These are phyloP conservation scores for Apaloderma vittatum DNA, from an alignment of 2,113 vertebrate genomes.

Conservation along the genomic window DNA sequence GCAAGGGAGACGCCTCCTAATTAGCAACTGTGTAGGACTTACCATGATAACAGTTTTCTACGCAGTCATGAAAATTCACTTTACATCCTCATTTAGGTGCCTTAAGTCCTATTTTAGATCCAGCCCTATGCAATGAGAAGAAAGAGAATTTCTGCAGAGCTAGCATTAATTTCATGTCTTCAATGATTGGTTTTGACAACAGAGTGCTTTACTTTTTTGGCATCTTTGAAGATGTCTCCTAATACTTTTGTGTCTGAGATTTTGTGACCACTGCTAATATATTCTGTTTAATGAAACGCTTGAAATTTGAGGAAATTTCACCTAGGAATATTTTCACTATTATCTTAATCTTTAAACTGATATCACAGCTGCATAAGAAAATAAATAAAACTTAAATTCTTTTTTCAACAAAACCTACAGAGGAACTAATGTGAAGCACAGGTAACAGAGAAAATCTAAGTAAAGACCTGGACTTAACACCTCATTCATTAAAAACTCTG, in stretches of 20 bases:
- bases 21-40: not conserved
- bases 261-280: not conserved
- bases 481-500: slow-evolving; percentile 46
- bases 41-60: not conserved
- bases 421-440: not conserved
- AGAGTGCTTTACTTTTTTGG: not conserved
- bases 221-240: not conserved
- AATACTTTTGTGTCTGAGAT: not conserved
- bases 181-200: not conserved
- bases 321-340: not conserved
- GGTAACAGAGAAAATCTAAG: slow-evolving; percentile 18
- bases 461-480: not conserved
- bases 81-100: not conserved
- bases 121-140: not conserved
- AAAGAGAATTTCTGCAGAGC: not conserved
- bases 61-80: not conserved
- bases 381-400: not conserved
- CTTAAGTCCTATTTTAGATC: not conserved
- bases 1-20: not conserved
- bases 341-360: not conserved
- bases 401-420: not conserved
- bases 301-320: not conserved
- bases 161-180: not conserved
- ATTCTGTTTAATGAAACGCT: not conserved
- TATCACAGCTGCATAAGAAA: not conserved